Conservation (phyloP, 2,797 vertebrate species). For the Eulemur albifrons region DNA sequence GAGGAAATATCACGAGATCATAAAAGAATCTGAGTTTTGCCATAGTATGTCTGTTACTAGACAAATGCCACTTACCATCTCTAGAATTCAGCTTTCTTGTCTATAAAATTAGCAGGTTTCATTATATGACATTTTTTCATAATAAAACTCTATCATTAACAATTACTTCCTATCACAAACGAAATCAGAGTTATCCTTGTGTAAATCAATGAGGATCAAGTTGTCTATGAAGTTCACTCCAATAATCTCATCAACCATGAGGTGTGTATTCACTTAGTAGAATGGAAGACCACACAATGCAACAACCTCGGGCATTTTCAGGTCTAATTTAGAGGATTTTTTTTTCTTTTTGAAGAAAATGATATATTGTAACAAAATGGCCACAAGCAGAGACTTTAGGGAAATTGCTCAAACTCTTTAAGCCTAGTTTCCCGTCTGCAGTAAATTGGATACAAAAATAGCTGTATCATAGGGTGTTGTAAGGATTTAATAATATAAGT, state of each 20-base stretch:
- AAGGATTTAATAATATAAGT: neutral
- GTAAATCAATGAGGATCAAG: neutral
- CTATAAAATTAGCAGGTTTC: neutral
- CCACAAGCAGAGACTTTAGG: neutral
- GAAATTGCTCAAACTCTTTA: neutral
- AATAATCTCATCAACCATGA: neutral
- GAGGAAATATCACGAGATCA: neutral
- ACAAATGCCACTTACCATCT: neutral
- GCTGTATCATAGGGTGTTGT: neutral
- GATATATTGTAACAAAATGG: neutral
- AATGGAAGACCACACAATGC: neutral
- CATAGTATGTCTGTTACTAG: neutral
- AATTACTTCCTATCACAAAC: neutral
- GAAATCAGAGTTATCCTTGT: neutral
- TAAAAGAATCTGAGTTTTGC: neutral
- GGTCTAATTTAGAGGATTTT: neutral
- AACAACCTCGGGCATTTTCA: neutral
- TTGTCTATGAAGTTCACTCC: neutral
- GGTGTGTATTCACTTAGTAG: neutral
- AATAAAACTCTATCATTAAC: neutral
- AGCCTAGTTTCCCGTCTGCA: neutral
- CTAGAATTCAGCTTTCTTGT: neutral
- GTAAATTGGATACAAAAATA: neutral
- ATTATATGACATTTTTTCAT: neutral
- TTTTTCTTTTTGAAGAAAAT: neutral